Evolutionary conservation across 2,797 vertebrate genomes (phyloP).

Genomic region (Sebastolobus alascanus): DNA sequence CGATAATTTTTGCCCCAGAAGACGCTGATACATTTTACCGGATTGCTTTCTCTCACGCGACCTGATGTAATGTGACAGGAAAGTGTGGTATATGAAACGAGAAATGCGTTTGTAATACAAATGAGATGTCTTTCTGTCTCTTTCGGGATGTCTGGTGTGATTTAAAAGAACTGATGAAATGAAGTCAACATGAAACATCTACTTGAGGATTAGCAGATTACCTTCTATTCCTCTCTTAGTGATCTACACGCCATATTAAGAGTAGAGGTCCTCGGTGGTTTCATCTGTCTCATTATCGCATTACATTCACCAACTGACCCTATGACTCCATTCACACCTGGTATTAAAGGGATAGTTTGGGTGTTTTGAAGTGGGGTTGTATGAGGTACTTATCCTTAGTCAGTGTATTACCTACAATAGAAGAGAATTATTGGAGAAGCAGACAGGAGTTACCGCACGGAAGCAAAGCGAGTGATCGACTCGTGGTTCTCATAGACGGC

Average conservation of each 20-base stretch:
- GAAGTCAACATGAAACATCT: conserved; percentile 5
- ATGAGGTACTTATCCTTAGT: background rate
- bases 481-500: too few relatives aligned
- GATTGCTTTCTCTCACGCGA: conserved; percentile 46
- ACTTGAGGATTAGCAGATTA: background rate
- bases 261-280: background rate
- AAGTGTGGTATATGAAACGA: conserved; percentile 30
- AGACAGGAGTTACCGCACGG: too few relatives aligned
- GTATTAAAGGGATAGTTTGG: background rate
- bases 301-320: background rate
- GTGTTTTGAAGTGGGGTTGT: background rate
- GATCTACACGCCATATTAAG: background rate
- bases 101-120: conserved; percentile 44
- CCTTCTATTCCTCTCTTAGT: background rate
- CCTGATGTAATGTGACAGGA: conserved; percentile 55
- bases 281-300: background rate
- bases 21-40: conserved; percentile 45
- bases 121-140: conserved; percentile 27
- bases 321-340: background rate
- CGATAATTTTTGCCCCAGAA: conserved; percentile 42
- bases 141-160: conserved; percentile 7
- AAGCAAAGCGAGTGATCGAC: too few relatives aligned
- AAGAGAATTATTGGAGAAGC: too few relatives aligned
- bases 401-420: background rate
- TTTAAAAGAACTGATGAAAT: conserved; percentile 4